Conservation (phyloP, 2,113 vertebrate genomes). For the Nesospiza acunhae region DNA sequence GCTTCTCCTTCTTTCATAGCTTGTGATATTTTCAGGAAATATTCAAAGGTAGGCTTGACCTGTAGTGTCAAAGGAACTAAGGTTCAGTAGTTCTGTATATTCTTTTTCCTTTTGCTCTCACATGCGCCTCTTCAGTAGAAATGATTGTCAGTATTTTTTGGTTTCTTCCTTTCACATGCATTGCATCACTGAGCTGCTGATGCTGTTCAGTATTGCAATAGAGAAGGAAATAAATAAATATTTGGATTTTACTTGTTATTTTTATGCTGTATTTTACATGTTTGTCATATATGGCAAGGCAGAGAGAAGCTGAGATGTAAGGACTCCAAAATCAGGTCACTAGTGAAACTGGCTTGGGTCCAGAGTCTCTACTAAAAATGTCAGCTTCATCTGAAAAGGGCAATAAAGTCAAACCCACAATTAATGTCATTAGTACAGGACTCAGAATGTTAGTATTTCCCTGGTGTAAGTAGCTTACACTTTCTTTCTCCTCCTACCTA, state of each 20-base stretch:
- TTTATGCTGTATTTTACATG: not conserved
- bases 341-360: not conserved
- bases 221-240: not conserved
- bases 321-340: not conserved
- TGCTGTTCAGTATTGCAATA: not conserved
- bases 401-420: not conserved
- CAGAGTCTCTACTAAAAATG: not conserved
- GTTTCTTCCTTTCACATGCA: not conserved
- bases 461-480: not conserved
- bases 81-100: not conserved
- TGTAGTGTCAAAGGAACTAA: not conserved
- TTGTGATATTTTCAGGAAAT: not conserved
- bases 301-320: not conserved
- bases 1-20: not conserved
- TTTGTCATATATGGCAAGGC: not conserved
- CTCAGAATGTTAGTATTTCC: not conserved
- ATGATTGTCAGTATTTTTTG: not conserved
- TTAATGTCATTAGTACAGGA: not conserved
- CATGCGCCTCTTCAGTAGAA: not conserved
- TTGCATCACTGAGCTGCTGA: not conserved
- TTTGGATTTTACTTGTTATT: not conserved
- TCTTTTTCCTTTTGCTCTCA: not conserved
- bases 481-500: not conserved
- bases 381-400: not conserved
- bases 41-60: not conserved